These are phyloP conservation scores for Dunckerocampus dactyliophorus DNA, from an alignment of 2,113 vertebrate species.

Conservation along the genomic window DNA sequence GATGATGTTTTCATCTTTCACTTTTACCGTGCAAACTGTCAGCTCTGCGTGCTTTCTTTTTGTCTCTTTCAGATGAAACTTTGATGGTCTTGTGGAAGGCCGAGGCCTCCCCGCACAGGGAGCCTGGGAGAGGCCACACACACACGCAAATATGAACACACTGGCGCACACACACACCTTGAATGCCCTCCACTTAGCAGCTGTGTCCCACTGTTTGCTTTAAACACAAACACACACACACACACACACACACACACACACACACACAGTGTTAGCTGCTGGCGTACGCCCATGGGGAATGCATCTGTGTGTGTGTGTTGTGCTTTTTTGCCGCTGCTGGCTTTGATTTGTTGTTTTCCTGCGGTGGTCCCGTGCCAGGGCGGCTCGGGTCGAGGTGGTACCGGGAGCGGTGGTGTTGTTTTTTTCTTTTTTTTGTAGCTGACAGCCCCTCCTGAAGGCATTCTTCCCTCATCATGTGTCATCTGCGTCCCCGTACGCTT, in stretches of 20 bases:
- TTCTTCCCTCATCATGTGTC: not conserved
- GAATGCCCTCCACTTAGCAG: slow-evolving; percentile 39
- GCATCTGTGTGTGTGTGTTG: slow-evolving; percentile 2
- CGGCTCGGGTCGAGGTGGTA: slow-evolving; percentile 25
- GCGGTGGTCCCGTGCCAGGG: slow-evolving; percentile 28
- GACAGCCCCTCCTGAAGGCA: not conserved
- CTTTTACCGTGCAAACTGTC: not conserved
- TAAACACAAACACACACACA: slow-evolving; percentile 3
- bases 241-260: no score
- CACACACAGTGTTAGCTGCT: slow-evolving; percentile 13
- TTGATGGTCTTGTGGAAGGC: slow-evolving; percentile 59
- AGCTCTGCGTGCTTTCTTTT: not conserved
- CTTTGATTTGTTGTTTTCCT: slow-evolving; percentile 62
- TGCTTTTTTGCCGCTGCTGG: slow-evolving; percentile 15
- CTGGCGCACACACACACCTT: slow-evolving; percentile 22
- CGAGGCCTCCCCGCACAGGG: slow-evolving; percentile 41
- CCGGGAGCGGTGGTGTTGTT: slow-evolving; percentile 6
- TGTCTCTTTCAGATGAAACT: slow-evolving; percentile 57
- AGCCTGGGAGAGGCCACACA: slow-evolving; percentile 43
- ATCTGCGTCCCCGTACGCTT: no score
- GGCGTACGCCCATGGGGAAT: not conserved
- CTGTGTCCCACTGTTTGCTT: slow-evolving; percentile 43
- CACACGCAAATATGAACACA: slow-evolving; percentile 20
- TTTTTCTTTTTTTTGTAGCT: not conserved
- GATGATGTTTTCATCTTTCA: not conserved